phyloP scores from a whole-genome alignment of 2,888 invertebrate species.

The Pheosia gnoma region DNA sequence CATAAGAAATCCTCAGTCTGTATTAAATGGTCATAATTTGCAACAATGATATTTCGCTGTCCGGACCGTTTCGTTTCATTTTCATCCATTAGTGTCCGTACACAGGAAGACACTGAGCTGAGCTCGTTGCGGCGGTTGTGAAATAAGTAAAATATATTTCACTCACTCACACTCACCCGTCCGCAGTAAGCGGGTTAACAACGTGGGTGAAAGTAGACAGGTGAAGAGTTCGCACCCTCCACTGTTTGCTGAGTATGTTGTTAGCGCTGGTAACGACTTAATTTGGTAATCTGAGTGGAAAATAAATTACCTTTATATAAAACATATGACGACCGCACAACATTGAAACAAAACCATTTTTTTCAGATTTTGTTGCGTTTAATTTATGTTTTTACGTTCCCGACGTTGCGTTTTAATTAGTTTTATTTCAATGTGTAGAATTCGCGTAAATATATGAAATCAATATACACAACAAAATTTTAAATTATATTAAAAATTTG shows the following conservation, averaged over 20 bases:
- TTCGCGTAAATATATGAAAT: too few species aligned
- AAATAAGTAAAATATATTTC: conserved; percentile 61
- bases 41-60: conserved; percentile 36
- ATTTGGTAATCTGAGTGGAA: conserved; percentile 12
- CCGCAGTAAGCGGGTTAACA: conserved; percentile 60
- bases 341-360: too few species aligned
- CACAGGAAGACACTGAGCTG: conserved; percentile 52
- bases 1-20: not conserved
- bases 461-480: too few species aligned
- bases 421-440: too few species aligned
- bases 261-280: conserved; percentile 15
- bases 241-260: conserved; percentile 13
- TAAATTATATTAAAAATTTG: too few species aligned
- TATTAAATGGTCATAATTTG: not conserved
- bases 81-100: conserved; percentile 55
- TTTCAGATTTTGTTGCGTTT: too few species aligned
- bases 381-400: too few species aligned
- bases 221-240: conserved; percentile 50
- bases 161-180: conserved; percentile 32
- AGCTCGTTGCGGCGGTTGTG: conserved; percentile 40
- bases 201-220: conserved; percentile 60
- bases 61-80: conserved; percentile 48
- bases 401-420: too few species aligned
- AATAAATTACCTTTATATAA: not conserved
- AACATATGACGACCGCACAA: too few species aligned